Evolutionary conservation across 2,797 vertebrate genomes (phyloP).

Genomic region (Sciaenops ocellatus): DNA sequence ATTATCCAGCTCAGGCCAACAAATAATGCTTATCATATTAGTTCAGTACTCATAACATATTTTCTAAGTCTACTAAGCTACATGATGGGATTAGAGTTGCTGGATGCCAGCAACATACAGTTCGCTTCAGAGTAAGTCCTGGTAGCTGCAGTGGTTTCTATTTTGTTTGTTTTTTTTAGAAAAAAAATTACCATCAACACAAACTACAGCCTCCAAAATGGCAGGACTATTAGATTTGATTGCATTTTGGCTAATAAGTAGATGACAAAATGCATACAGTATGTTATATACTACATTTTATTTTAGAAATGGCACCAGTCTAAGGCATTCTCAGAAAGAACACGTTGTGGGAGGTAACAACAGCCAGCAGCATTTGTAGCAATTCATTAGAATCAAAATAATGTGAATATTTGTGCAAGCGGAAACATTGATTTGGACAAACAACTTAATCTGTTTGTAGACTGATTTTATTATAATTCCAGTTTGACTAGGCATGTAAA

Average conservation of each 20-base stretch:
- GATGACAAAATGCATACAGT: too few species aligned
- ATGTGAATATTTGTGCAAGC: background rate
- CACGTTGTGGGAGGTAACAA: background rate
- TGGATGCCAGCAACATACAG: background rate
- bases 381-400: background rate
- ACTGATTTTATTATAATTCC: background rate
- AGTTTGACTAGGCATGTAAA: background rate
- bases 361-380: background rate
- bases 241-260: too few species aligned
- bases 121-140: too few species aligned
- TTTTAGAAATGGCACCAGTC: background rate
- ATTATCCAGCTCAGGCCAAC: background rate
- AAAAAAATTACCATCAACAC: background rate
- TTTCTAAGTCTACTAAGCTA: background rate
- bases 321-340: too few species aligned
- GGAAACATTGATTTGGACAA: background rate
- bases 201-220: background rate
- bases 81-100: background rate
- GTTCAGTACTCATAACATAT: too few species aligned
- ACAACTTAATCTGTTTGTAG: background rate
- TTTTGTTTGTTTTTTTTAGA: too few species aligned
- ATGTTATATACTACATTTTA: background rate
- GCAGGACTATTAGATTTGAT: too few species aligned
- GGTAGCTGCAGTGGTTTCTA: background rate
- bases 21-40: too few species aligned